A percentile compares a stretch with the other conserved stretches of the same genome.
phyloP scores from a whole-genome alignment of 2,888 invertebrate species.

The Apamea crenata region DNA sequence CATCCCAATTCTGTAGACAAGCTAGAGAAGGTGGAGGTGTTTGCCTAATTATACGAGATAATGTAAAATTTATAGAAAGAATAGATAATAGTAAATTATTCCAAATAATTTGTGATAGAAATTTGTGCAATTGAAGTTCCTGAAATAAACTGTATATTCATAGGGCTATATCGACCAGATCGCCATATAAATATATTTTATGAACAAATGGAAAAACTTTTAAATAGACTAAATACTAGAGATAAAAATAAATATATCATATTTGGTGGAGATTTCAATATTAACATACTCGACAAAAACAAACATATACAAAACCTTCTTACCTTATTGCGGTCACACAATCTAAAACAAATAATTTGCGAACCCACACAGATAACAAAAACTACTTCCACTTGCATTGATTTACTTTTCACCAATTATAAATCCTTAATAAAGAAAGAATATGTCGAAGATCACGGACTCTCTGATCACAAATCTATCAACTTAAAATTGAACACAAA shows the following conservation, averaged over 20 bases:
- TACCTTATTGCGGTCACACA: neutral
- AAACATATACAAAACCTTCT: neutral
- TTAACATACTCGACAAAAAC: neutral
- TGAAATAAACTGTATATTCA: slow-evolving; percentile 6
- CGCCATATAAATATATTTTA: slow-evolving; percentile 9
- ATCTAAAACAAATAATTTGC: neutral
- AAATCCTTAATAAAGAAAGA: too few species aligned
- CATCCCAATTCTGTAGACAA: too few species aligned
- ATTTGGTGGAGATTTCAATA: neutral
- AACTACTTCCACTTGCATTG: slow-evolving; percentile 5
- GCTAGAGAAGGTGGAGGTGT: too few species aligned
- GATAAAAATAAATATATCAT: neutral
- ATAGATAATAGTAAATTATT: slow-evolving; percentile 12
- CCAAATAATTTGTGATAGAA: slow-evolving; percentile 9
- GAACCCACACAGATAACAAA: slow-evolving; percentile 8
- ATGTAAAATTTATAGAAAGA: slow-evolving; percentile 2
- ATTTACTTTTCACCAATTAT: neutral
- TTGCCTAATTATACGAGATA: too few species aligned
- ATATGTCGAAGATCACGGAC: too few species aligned
- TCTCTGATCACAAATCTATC: too few species aligned
- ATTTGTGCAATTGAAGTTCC: slow-evolving; percentile 7
- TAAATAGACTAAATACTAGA: neutral
- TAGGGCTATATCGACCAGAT: slow-evolving; percentile 1
- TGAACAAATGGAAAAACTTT: neutral
- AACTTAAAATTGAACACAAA: too few species aligned